Conservation (phyloP, 2,888 invertebrate genomes). For the Drosophila pseudotakahashii region DNA sequence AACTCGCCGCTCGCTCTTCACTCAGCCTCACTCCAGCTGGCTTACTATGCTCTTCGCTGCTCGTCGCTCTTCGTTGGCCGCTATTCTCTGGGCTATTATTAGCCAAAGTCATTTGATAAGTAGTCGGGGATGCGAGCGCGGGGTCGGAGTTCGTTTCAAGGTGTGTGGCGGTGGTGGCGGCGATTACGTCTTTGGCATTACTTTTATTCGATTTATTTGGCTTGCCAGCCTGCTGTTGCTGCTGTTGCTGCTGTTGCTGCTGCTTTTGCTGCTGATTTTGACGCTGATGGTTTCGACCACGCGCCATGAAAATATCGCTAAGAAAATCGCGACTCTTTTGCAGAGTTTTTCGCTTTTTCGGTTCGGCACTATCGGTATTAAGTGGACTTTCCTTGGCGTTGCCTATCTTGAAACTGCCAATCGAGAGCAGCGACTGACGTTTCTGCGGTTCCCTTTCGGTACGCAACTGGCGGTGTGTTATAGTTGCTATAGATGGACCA, state of each 20-base stretch:
- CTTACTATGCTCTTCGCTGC: conserved; percentile 48
- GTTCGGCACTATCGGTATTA: neutral
- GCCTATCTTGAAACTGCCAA: conserved; percentile 52
- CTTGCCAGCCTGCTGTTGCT: conserved; percentile 30
- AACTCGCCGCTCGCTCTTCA: conserved; percentile 1
- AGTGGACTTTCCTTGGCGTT: neutral
- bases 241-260: conserved; percentile 51
- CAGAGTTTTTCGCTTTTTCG: conserved; percentile 72
- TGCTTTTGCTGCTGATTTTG: conserved; percentile 70
- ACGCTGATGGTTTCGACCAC: conserved; percentile 83
- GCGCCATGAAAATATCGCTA: conserved; percentile 83
- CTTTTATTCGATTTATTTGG: conserved; percentile 35
- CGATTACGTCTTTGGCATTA: conserved; percentile 57
- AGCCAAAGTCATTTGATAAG: conserved; percentile 84
- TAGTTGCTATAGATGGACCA: conserved; percentile 21
- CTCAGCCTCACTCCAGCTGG: conserved; percentile 53
- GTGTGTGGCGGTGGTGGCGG: conserved; percentile 64
- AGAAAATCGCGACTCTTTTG: conserved; percentile 81
- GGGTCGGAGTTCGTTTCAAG: conserved; percentile 82
- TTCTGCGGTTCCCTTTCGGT: conserved; percentile 54
- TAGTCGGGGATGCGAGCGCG: conserved; percentile 72
- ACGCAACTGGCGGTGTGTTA: conserved; percentile 52
- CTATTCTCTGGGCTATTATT: conserved; percentile 79
- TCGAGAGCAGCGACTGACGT: conserved; percentile 74
- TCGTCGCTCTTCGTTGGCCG: conserved; percentile 14